A percentile compares a stretch with the other conserved stretches of the same genome.
Evolutionary conservation across 2,113 vertebrate species (phyloP).

Genomic region (Esox niger): DNA sequence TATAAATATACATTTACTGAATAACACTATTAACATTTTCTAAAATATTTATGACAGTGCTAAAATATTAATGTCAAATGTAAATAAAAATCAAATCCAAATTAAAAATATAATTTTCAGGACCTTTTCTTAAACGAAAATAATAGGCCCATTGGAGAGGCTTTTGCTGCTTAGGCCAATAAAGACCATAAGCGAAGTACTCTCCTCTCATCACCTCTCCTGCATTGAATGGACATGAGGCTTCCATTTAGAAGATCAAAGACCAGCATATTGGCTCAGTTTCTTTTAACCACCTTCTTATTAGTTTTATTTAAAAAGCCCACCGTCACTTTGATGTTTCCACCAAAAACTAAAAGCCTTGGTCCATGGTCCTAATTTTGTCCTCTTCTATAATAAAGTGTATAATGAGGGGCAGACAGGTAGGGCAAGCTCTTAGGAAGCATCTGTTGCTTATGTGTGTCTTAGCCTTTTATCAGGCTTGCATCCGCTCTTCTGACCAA

Average conservation of each 20-base stretch:
- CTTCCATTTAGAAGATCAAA: conserved; percentile 54
- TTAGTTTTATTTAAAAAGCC: conserved; percentile 16
- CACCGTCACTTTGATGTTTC: conserved; percentile 50
- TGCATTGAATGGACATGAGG: conserved; percentile 23
- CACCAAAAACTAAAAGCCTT: conserved; percentile 10
- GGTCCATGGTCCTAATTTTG: no score
- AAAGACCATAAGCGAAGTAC: conserved; percentile 42
- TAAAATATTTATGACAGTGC: neutral
- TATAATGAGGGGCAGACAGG: conserved; percentile 10
- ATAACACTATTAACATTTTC: neutral
- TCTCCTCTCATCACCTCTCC: conserved; percentile 22
- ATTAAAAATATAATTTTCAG: no score
- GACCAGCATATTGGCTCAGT: conserved; percentile 31
- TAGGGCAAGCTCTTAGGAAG: neutral
- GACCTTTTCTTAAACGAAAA: conserved; percentile 6
- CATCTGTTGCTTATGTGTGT: neutral
- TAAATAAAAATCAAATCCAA: no score
- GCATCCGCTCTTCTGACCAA: neutral
- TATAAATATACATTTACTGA: neutral
- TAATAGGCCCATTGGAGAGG: conserved; percentile 12
- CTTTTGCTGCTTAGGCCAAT: conserved; percentile 29
- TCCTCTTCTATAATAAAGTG: no score
- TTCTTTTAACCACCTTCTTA: conserved; percentile 38
- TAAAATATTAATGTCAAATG: neutral
- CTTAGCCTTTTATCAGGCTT: conserved; percentile 18